A percentile compares a stretch with the other conserved stretches of the same genome.
phyloP scores from a whole-genome alignment of 2,888 invertebrate species.

The Trissolcus brochymenae region DNA sequence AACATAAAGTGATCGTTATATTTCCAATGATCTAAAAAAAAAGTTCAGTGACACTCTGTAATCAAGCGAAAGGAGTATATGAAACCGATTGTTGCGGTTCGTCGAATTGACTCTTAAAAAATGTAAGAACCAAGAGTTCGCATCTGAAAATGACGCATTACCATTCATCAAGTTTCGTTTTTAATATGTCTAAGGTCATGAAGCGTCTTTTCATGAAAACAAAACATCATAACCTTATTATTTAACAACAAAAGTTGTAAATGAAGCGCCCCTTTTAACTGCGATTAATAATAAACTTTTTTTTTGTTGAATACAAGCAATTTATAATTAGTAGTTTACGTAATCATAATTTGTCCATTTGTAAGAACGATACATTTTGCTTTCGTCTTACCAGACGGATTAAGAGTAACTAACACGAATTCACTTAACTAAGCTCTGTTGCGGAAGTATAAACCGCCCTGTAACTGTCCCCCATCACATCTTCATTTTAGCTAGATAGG shows the following conservation, averaged over 20 bases:
- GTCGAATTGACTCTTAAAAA: slow-evolving; percentile 51
- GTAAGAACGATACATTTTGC: slow-evolving; percentile 40
- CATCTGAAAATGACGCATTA: slow-evolving; percentile 42
- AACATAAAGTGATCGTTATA: no score
- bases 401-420: slow-evolving; percentile 46
- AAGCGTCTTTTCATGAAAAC: slow-evolving; percentile 41
- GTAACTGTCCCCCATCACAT: no score
- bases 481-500: no score
- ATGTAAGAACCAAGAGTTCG: slow-evolving; percentile 34
- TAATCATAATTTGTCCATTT: slow-evolving; percentile 37
- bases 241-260: slow-evolving; percentile 31
- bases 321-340: slow-evolving; percentile 50
- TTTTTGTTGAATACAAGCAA: slow-evolving; percentile 31
- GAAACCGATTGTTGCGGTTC: slow-evolving; percentile 29
- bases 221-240: slow-evolving; percentile 43
- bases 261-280: slow-evolving; percentile 31
- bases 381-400: slow-evolving; percentile 29
- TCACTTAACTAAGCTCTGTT: slow-evolving; percentile 45
- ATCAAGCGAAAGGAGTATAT: slow-evolving; percentile 21
- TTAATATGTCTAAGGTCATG: slow-evolving; percentile 38
- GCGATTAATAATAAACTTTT: slow-evolving; percentile 52
- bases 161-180: slow-evolving; percentile 46
- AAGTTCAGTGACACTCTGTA: slow-evolving; percentile 16
- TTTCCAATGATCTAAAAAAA: slow-evolving; percentile 15
- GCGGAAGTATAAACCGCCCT: slow-evolving; percentile 32